phyloP scores from a whole-genome alignment of 2,888 invertebrate species.

The Cryptosula pallasiana region DNA sequence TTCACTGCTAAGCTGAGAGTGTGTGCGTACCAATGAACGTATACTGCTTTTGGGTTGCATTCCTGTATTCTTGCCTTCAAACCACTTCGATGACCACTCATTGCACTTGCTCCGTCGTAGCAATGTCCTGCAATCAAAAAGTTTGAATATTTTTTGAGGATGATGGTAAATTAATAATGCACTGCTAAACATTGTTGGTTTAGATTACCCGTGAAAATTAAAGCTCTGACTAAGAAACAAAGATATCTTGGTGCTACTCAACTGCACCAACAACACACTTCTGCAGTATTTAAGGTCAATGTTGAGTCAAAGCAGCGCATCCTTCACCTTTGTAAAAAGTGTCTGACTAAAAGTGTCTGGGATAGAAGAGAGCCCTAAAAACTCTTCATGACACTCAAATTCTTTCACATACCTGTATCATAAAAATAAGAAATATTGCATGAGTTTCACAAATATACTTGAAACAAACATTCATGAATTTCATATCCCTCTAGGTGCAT shows the following conservation, averaged over 20 bases:
- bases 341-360: background rate
- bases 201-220: background rate
- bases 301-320: background rate
- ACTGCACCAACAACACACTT: background rate
- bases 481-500: too few relatives aligned
- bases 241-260: too few relatives aligned
- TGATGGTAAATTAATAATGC: background rate
- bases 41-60: background rate
- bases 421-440: too few relatives aligned
- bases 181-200: background rate
- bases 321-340: background rate
- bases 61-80: background rate
- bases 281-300: background rate
- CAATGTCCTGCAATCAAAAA: background rate
- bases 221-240: too few relatives aligned
- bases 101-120: background rate
- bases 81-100: background rate
- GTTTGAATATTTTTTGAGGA: background rate
- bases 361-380: background rate
- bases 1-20: background rate
- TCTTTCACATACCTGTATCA: background rate
- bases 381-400: background rate
- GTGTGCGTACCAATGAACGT: background rate
- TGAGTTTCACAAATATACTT: too few relatives aligned
- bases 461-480: too few relatives aligned